These are phyloP conservation scores for Sycophila texana DNA, from an alignment of 2,888 invertebrate genomes.

Conservation along the genomic window DNA sequence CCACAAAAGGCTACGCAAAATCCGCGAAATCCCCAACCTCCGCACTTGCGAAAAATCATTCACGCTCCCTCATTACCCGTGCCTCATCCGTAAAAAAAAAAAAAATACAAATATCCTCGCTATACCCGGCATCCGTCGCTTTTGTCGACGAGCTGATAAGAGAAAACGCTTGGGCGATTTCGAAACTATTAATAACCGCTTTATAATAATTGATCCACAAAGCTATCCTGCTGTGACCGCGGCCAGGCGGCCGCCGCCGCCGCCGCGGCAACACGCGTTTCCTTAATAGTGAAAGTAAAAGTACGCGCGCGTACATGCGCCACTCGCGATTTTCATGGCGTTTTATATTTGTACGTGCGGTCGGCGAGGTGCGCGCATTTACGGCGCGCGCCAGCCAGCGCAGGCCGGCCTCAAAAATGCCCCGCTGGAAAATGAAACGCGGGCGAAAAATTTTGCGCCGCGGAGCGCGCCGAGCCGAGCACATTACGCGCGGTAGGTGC, in stretches of 20 bases:
- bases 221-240: constrained; percentile 69
- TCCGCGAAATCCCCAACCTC: too few relatives aligned
- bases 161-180: not conserved
- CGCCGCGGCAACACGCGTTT: constrained; percentile 58
- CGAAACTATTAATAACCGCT: constrained; percentile 49
- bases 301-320: constrained; percentile 55
- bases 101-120: too few relatives aligned
- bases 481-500: not conserved
- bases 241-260: not conserved
- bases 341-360: not conserved
- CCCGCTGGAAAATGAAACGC: too few relatives aligned
- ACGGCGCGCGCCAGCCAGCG: too few relatives aligned
- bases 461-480: not conserved
- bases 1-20: too few relatives aligned
- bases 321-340: constrained; percentile 21
- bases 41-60: too few relatives aligned
- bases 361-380: constrained; percentile 1
- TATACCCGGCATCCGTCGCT: too few relatives aligned
- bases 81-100: too few relatives aligned
- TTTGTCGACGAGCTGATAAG: too few relatives aligned
- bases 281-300: constrained; percentile 68
- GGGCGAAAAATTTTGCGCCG: not conserved
- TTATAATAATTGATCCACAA: constrained; percentile 72
- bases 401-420: too few relatives aligned
- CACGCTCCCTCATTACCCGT: too few relatives aligned